A percentile compares a stretch with the other conserved stretches of the same genome.
These are phyloP conservation scores for Chlorops oryzae DNA, from an alignment of 1,140 invertebrate genomes.

Conservation along the genomic window DNA sequence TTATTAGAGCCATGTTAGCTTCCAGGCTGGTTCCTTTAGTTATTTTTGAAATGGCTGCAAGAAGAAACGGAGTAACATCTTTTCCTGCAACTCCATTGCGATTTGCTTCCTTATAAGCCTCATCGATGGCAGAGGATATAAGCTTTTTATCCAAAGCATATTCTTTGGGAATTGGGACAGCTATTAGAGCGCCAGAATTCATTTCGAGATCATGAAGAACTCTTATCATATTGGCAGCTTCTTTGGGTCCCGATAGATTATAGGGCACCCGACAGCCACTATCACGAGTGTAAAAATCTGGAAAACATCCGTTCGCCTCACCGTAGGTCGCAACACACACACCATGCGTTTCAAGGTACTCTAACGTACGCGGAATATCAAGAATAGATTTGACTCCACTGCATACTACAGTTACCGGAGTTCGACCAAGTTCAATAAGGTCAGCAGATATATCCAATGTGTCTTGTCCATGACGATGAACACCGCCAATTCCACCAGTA, in stretches of 20 bases:
- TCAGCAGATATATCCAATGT: conserved; percentile 94
- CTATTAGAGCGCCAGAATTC: conserved; percentile 77
- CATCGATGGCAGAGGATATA: conserved; percentile 65
- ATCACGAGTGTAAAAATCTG: conserved; percentile 80
- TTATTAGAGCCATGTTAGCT: conserved; percentile 84
- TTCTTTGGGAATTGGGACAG: conserved; percentile 80
- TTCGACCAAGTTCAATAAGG: conserved; percentile 81
- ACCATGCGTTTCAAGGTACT: conserved; percentile 94
- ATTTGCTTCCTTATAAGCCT: conserved; percentile 65
- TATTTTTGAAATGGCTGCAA: conserved; percentile 67
- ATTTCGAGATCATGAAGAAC: conserved; percentile 56
- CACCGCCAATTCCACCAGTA: conserved; percentile 87
- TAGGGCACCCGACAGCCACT: conserved; percentile 68
- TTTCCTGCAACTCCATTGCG: conserved; percentile 68
- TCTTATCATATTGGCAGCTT: conserved; percentile 68
- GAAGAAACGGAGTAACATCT: conserved; percentile 86
- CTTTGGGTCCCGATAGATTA: conserved; percentile 53
- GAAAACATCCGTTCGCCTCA: conserved; percentile 55
- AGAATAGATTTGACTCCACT: conserved; percentile 96
- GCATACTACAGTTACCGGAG: conserved; percentile 83
- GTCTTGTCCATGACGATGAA: conserved; percentile 79
- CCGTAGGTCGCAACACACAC: conserved; percentile 77
- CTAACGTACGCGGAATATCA: conserved; percentile 89
- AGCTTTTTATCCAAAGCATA: conserved; percentile 49
- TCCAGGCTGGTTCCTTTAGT: conserved; percentile 74